phyloP scores from a whole-genome alignment of 2,888 invertebrate genomes.

The Diarsia rubi region DNA sequence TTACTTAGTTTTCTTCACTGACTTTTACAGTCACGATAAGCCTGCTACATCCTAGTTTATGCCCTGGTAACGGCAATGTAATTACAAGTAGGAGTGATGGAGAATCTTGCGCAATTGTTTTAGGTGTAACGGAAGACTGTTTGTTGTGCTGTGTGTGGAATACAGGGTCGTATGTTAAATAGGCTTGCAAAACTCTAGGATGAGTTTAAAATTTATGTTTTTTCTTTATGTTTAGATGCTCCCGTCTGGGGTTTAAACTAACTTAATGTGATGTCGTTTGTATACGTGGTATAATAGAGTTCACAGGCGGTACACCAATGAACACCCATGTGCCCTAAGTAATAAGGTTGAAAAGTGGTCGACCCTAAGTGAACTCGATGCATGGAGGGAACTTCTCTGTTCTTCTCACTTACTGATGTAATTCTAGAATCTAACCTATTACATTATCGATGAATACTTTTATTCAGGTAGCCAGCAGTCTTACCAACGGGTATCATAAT shows the following conservation, averaged over 20 bases:
- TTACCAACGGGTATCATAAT: too few relatives aligned
- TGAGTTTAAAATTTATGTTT: not conserved
- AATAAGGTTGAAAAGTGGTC: too few relatives aligned
- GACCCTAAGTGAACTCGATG: too few relatives aligned
- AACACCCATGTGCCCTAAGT: too few relatives aligned
- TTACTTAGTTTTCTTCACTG: slow-evolving; percentile 45
- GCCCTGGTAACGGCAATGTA: slow-evolving; percentile 15
- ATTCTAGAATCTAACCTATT: too few relatives aligned
- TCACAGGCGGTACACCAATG: too few relatives aligned
- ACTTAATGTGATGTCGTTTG: not conserved
- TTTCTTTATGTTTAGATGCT: not conserved
- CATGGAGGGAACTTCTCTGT: too few relatives aligned
- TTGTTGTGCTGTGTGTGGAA: not conserved
- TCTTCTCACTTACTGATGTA: too few relatives aligned
- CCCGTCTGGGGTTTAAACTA: not conserved
- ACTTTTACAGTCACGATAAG: slow-evolving; percentile 52
- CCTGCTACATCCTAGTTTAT: slow-evolving; percentile 33
- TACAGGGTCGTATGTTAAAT: not conserved
- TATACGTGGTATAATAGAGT: too few relatives aligned
- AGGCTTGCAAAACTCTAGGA: not conserved
- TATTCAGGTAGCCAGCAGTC: not conserved
- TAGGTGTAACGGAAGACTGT: not conserved
- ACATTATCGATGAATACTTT: not conserved
- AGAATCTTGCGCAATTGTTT: not conserved
- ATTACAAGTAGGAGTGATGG: slow-evolving; percentile 26